Percentiles rank a stretch among this genome's conserved stretches.
phyloP scores from a whole-genome alignment of 2,113 vertebrate species.

The Passer montanus region DNA sequence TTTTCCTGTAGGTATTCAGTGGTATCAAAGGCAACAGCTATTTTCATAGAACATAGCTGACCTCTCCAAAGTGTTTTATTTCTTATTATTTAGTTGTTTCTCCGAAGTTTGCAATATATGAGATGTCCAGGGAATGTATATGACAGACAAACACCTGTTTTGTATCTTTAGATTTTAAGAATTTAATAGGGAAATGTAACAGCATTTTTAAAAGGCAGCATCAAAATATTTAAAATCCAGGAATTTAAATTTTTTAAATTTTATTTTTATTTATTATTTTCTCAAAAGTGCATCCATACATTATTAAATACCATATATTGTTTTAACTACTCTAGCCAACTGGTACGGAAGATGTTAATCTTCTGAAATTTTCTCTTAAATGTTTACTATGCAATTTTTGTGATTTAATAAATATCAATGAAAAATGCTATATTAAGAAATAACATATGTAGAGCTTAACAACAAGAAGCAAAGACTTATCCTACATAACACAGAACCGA shows the following conservation, averaged over 20 bases:
- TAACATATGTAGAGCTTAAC: background rate
- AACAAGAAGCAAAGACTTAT: background rate
- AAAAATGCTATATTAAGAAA: background rate
- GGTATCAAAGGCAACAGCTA: background rate
- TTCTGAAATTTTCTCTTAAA: background rate
- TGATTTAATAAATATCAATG: background rate
- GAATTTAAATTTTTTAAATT: background rate
- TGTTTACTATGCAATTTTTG: background rate
- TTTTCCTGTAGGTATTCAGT: background rate
- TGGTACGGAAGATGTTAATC: background rate
- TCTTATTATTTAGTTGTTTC: background rate
- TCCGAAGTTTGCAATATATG: background rate
- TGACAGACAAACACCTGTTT: background rate
- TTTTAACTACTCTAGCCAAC: background rate
- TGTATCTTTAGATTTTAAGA: background rate
- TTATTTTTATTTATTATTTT: too few relatives aligned
- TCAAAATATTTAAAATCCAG: background rate
- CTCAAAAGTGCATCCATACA: background rate
- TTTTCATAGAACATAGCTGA: rapidly evolving
- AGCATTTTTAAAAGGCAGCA: rapidly evolving
- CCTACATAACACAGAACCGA: background rate
- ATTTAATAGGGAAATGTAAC: background rate
- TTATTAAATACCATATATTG: background rate
- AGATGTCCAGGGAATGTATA: background rate
- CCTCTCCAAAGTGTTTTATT: background rate